phyloP scores from a whole-genome alignment of 2,113 vertebrate genomes.

The Albula goreensis region DNA sequence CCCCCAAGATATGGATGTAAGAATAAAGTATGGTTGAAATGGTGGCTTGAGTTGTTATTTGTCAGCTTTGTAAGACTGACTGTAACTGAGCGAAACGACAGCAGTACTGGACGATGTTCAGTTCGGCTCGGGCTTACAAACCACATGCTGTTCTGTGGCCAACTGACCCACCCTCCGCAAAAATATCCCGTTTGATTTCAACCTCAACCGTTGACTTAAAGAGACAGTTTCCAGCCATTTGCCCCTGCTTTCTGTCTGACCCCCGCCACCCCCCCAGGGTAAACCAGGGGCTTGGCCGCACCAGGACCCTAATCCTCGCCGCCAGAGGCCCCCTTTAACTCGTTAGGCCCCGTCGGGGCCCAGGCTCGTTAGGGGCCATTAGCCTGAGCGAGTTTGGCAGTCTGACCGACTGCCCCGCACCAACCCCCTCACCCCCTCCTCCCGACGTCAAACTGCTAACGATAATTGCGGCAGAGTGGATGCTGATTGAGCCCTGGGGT shows the following conservation, averaged over 20 bases:
- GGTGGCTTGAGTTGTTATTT: no score
- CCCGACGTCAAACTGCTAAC: slow-evolving; percentile 4
- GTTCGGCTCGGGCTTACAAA: background rate
- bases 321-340: background rate
- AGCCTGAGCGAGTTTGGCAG: slow-evolving; percentile 18
- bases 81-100: background rate
- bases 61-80: background rate
- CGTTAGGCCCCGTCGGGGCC: background rate
- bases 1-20: no score
- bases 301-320: background rate
- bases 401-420: background rate
- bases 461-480: slow-evolving; percentile 9
- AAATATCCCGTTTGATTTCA: background rate
- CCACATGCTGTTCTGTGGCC: background rate
- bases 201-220: background rate
- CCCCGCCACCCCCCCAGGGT: background rate
- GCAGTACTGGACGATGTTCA: background rate
- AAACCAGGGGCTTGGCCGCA: background rate
- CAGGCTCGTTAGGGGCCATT: slow-evolving; percentile 17
- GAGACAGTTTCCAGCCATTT: background rate
- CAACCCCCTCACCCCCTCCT: background rate
- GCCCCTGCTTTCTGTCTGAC: background rate
- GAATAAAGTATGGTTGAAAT: no score
- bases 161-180: no score
- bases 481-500: slow-evolving; percentile 2